Evolutionary conservation across 2,888 invertebrate species (phyloP), one percentile per base, ranked within the genome.

Genomic region (Falcaria lacertinaria): DNA sequence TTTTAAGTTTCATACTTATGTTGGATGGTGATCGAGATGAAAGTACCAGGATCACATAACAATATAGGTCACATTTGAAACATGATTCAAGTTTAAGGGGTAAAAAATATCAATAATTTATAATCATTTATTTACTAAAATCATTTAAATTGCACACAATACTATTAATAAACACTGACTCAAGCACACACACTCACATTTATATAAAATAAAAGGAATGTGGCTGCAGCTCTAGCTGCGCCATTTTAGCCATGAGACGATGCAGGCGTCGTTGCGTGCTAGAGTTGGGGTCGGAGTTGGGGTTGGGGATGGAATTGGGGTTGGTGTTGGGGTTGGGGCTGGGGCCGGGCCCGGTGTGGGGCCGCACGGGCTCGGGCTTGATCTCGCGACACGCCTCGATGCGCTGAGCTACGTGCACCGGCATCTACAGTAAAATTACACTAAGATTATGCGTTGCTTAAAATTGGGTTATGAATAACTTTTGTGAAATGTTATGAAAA

Each of bases 181-280:
- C n/a, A n/a, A n/a, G n/a, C n/a, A n/a, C n/a, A n/a, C n/a, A n/a
- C n/a, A n/a, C 4, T 0, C 6, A 1, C 6, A 11, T 42, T 61
- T 77, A 87, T 39, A 86, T 85, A 44, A 84, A 83, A 59, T 87
- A 87, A 65, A 87, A 87, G 35, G 76, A 79, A 43, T 82, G 81
- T 17, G 87, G 87, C 45, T 89, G 89, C 45, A 89, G 57, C 42
- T 99, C 99, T 42, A 98, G 95, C 88, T 99, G 98, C 4, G 98
- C 98, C 94, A 99, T 98, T 90, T 98, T 99, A 75, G 98, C 98
- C 75, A 98, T 97, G 48, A 98, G 91, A 39, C 97, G 91, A 80
- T 97, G 97, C 43, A 99, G 90, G 94, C 98, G 97, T 57, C 95
- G 94, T 51, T 88, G 89, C 0, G 80, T 83, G 48, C 55, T 43